These are phyloP conservation scores for Oplegnathus fasciatus DNA, from an alignment of 2,113 vertebrate species.

Conservation along the genomic window DNA sequence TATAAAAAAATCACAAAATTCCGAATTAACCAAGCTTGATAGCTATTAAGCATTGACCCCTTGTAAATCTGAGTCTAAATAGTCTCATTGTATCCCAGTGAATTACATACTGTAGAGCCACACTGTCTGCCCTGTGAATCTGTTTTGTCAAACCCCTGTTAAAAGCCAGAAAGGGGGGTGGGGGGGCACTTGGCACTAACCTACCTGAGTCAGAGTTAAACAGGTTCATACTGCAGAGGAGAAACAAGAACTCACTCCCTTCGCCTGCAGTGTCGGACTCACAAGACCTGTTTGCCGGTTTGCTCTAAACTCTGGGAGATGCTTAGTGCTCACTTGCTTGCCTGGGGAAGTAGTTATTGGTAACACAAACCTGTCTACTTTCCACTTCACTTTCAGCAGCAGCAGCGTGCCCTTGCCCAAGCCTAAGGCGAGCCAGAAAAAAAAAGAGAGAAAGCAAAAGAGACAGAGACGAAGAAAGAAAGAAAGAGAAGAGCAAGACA, in stretches of 20 bases:
- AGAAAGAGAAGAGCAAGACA: constrained; percentile 21
- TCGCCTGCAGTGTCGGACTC: constrained; percentile 41
- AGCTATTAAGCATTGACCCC: not conserved
- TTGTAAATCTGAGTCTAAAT: constrained; percentile 50
- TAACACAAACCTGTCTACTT: constrained; percentile 72
- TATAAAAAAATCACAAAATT: not conserved
- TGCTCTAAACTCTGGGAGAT: constrained; percentile 51
- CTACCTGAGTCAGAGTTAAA: constrained; percentile 74
- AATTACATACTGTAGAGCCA: constrained; percentile 31
- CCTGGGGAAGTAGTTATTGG: constrained; percentile 66
- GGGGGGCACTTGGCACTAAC: constrained; percentile 60
- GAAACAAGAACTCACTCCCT: constrained; percentile 52
- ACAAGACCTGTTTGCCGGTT: constrained; percentile 56
- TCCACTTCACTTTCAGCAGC: constrained; percentile 64
- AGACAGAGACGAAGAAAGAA: constrained; percentile 36
- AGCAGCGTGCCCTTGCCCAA: constrained; percentile 63
- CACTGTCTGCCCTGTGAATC: constrained; percentile 63
- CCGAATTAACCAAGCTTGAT: not conserved
- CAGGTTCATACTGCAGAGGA: constrained; percentile 57
- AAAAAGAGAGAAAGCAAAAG: constrained; percentile 25
- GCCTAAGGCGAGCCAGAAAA: constrained; percentile 55
- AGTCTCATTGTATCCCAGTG: constrained; percentile 51
- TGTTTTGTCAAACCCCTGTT: constrained; percentile 72
- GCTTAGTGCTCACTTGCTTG: constrained; percentile 34
- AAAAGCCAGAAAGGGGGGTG: constrained; percentile 50